phyloP scores from a whole-genome alignment of 2,797 vertebrate genomes.

The Microhierax caerulescens region DNA sequence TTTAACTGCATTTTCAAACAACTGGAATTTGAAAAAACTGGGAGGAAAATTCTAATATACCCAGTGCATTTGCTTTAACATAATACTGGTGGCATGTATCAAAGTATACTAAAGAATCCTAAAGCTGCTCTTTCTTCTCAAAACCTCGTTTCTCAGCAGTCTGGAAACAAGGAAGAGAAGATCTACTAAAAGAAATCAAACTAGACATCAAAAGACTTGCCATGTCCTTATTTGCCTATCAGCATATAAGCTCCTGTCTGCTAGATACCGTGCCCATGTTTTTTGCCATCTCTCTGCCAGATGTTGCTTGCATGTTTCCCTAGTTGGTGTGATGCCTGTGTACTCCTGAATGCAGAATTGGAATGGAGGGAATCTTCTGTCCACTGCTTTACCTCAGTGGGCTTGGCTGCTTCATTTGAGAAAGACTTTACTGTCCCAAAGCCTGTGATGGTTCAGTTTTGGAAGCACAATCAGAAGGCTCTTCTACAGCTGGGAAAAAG shows the following conservation, averaged over 20 bases:
- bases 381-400: background rate
- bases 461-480: background rate
- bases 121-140: background rate
- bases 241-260: background rate
- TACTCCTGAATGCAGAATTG: background rate
- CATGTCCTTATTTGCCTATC: background rate
- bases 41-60: background rate
- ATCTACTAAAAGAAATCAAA: background rate
- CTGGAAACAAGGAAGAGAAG: background rate
- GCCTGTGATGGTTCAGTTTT: background rate
- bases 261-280: background rate
- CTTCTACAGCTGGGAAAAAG: background rate
- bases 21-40: background rate
- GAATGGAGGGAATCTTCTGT: background rate
- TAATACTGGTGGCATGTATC: too few species aligned
- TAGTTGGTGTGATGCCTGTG: background rate
- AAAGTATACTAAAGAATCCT: background rate
- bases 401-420: background rate
- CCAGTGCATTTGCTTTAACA: background rate
- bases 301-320: background rate
- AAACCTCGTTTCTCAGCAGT: background rate
- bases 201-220: background rate
- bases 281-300: background rate
- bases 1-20: background rate
- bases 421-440: background rate